Conservation (phyloP, 2,113 vertebrate species). For the Anarrhichthys ocellatus region DNA sequence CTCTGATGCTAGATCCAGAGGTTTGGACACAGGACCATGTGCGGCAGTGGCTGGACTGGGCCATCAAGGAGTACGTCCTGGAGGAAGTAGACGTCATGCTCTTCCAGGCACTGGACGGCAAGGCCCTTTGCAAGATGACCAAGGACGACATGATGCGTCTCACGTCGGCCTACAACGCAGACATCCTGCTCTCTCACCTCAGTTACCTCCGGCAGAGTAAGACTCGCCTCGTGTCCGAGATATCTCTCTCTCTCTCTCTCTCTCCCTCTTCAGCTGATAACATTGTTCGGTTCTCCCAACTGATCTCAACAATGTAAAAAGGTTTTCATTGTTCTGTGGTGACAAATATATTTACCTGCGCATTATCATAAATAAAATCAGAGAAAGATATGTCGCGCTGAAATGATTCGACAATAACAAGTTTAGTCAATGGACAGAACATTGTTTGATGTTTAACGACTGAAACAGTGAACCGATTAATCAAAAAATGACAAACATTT, state of each 20-base stretch:
- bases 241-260: neutral
- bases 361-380: neutral
- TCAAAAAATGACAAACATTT: neutral
- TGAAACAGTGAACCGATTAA: neutral
- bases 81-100: constrained; percentile 84
- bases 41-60: constrained; percentile 90
- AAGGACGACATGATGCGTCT: constrained; percentile 88
- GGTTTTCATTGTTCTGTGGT: constrained; percentile 4
- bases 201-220: constrained; percentile 88
- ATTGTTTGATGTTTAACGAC: neutral
- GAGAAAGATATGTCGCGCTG: neutral
- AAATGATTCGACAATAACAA: neutral
- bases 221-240: constrained; percentile 17
- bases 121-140: constrained; percentile 86
- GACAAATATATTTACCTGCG: neutral
- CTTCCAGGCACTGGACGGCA: constrained; percentile 86
- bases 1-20: constrained; percentile 78
- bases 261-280: neutral
- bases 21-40: constrained; percentile 89
- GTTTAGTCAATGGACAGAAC: neutral
- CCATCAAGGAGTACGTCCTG: constrained; percentile 88
- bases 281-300: neutral
- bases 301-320: neutral
- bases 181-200: constrained; percentile 88
- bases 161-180: constrained; percentile 86